Percentiles rank a stretch among this genome's conserved stretches.
Conservation (phyloP, 2,113 vertebrate species). For the Oxyruncus cristatus region DNA sequence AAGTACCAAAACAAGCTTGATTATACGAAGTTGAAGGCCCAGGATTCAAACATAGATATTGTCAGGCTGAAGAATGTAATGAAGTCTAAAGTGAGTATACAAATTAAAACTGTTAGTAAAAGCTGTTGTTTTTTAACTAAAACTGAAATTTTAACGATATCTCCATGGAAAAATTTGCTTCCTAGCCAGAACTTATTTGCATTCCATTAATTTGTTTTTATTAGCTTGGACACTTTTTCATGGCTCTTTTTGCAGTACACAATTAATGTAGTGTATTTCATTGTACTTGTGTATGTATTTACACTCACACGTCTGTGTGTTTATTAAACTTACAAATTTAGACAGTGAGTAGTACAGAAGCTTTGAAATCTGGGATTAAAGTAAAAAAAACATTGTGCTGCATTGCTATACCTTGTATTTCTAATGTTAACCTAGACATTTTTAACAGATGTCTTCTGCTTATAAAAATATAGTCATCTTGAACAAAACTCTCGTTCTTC, state of each 20-base stretch:
- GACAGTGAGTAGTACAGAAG: not conserved
- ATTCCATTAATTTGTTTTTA: not conserved
- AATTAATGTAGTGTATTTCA: not conserved
- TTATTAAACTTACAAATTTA: not conserved
- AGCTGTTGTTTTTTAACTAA: not conserved
- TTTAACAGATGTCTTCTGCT: not conserved
- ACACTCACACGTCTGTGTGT: not conserved
- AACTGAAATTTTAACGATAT: not conserved
- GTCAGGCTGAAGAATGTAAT: constrained; percentile 70
- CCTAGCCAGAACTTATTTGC: not conserved
- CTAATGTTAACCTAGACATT: not conserved
- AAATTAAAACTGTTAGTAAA: not conserved
- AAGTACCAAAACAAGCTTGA: constrained; percentile 68
- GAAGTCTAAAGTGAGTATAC: constrained; percentile 72
- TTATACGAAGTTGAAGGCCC: constrained; percentile 68
- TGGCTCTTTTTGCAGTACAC: not conserved
- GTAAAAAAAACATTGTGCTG: not conserved
- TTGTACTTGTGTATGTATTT: not conserved
- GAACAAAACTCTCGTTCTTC: not conserved
- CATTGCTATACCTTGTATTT: not conserved
- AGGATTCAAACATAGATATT: constrained; percentile 61
- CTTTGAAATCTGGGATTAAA: not conserved
- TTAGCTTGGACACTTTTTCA: not conserved
- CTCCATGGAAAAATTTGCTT: not conserved
- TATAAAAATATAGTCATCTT: not conserved